Conservation (phyloP, 2,113 vertebrate species). For the Cricetomys ansorgei region DNA sequence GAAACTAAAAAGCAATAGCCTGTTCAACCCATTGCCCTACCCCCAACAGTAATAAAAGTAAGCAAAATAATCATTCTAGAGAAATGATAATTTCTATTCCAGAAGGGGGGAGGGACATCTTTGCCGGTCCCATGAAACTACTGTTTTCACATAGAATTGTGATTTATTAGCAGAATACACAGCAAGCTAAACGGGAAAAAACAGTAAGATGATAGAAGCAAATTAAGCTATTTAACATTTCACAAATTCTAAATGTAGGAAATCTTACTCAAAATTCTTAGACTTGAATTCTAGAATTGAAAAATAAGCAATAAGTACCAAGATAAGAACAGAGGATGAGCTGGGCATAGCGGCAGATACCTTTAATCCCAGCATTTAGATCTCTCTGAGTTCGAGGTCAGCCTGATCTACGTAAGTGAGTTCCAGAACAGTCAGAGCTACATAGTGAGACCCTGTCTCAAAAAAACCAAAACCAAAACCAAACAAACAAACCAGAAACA, state of each 20-base stretch:
- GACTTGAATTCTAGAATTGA: slow-evolving; percentile 27
- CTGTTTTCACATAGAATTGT: slow-evolving; percentile 9
- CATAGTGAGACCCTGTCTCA: not conserved
- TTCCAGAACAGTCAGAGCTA: not conserved
- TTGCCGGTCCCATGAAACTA: slow-evolving; percentile 2
- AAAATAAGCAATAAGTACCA: slow-evolving; percentile 48
- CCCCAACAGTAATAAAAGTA: not conserved
- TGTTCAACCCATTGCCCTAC: not conserved
- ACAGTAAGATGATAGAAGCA: not conserved
- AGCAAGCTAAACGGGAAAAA: slow-evolving; percentile 24
- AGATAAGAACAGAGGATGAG: not conserved
- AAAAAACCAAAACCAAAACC: not conserved
- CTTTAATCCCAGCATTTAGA: not conserved
- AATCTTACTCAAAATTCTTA: slow-evolving; percentile 49
- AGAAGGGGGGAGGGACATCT: too few species aligned
- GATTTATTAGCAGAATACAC: not conserved
- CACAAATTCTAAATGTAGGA: slow-evolving; percentile 46
- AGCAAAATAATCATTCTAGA: not conserved
- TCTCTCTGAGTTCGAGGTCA: not conserved
- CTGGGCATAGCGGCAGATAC: not conserved
- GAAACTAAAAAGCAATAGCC: not conserved
- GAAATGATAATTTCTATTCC: slow-evolving; percentile 39
- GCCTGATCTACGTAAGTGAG: not conserved
- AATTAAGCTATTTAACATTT: slow-evolving; percentile 34
- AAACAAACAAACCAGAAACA: not conserved